Evolutionary conservation across 2,113 vertebrate species (phyloP), one percentile per base, ranked within the genome.

Genomic region (Toxostoma redivivum): DNA sequence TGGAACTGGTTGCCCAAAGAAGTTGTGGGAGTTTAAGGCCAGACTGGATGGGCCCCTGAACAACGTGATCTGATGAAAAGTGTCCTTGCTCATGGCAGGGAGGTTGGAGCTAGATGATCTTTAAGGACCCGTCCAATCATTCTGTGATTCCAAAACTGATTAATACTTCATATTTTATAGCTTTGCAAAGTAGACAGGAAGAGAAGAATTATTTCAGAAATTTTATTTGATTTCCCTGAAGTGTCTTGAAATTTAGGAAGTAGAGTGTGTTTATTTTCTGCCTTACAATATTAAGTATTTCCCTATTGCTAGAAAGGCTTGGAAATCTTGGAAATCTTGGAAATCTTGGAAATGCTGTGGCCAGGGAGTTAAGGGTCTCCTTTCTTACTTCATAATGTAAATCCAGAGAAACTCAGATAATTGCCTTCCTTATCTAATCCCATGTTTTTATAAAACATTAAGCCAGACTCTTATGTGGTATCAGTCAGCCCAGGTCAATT

Each of bases 71-170:
- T 50, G 30, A 35, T 85, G 61, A 24, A 50, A 42, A 10, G 5
- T 31, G 16, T 76, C 60, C 12, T 30, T 50, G 37, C 44, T 58
- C 5, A 22, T 0, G 0, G 33, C 31, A 42, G 25, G 12, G 7
- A 11, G 2, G 1, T 25, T 76, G 21, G 71, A 66, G 22, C 25
- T 22, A 9, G 16, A 37, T 50, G 13, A 42, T 58, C 24, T 58
- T 21, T 18, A 42, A 66, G 13, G 20, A 58, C 37, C 25, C 0
- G 1, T 86, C 37, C 25, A 76, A 58, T 53, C 31, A 35, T 58
- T 58, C 25, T 42, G 16, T 50, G 30, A 24, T 73, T 73, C 28
- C 14, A 38, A 51, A 70, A 20, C 7, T 5, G 45, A 33, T 60
- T 82, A 80, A 45, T 25, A 69, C 4, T 88, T 81, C 38, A 3